Evolutionary conservation across 2,888 invertebrate species (phyloP).

Genomic region (Aphodius sticticus): DNA sequence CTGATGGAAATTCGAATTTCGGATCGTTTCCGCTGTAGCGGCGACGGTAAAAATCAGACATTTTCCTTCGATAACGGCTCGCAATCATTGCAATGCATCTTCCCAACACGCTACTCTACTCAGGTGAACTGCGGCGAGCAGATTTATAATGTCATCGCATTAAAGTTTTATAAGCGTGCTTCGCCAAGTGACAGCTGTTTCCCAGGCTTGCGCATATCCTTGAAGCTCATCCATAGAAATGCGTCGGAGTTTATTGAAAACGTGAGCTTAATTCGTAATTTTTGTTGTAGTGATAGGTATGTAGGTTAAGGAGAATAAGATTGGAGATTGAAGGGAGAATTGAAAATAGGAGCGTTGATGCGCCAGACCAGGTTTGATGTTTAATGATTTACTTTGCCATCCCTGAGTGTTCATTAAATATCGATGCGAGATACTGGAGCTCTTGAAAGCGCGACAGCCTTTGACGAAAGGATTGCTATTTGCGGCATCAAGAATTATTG

Average conservation of each 20-base stretch:
- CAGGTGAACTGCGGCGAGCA: background rate
- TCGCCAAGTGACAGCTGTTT: conserved; percentile 17
- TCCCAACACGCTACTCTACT: too few species aligned
- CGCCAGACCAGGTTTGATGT: background rate
- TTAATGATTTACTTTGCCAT: background rate
- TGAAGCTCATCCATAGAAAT: conserved; percentile 6
- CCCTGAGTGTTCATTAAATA: background rate
- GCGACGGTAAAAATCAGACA: too few species aligned
- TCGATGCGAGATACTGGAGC: background rate
- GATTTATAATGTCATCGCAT: conserved; percentile 21
- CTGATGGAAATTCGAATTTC: too few species aligned
- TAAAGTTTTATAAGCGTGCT: conserved; percentile 14
- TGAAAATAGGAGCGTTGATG: too few species aligned
- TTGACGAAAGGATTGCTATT: too few species aligned
- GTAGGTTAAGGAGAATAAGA: background rate
- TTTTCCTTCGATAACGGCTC: too few species aligned
- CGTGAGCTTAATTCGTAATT: background rate
- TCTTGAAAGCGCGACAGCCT: too few species aligned
- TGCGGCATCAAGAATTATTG: too few species aligned
- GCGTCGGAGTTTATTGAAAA: conserved; percentile 7
- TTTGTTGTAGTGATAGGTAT: too few species aligned
- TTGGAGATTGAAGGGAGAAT: background rate
- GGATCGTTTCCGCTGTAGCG: too few species aligned
- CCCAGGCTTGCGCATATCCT: conserved; percentile 10
- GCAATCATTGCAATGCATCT: too few species aligned